Evolutionary conservation across 64 coral and sea anemone genomes (phyloP).

Genomic region (Actinia equina): DNA sequence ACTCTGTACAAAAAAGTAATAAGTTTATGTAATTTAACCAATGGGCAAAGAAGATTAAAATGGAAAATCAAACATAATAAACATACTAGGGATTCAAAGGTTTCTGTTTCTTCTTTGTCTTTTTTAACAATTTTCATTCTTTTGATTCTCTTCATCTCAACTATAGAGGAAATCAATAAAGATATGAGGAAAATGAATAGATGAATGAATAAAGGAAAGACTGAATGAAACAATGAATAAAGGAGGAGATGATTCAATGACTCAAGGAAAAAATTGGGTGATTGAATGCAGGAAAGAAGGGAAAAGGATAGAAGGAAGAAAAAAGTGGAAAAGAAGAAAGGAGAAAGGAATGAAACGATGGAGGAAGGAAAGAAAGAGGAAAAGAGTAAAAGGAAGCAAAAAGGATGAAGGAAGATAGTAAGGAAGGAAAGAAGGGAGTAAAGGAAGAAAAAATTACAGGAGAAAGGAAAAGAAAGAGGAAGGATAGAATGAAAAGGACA

Average conservation of each 20-base stretch:
- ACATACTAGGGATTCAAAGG: slow-evolving; percentile 70
- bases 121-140: slow-evolving; percentile 63
- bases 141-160: slow-evolving; percentile 77
- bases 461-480: neutral
- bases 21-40: neutral
- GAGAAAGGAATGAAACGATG: neutral
- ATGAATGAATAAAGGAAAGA: neutral
- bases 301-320: no score
- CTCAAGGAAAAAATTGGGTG: no score
- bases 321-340: neutral
- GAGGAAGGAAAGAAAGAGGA: neutral
- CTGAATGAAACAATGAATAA: neutral
- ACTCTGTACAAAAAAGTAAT: slow-evolving; percentile 10
- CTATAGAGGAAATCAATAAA: slow-evolving; percentile 20
- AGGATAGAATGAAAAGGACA: no score
- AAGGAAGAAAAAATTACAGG: neutral
- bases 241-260: no score
- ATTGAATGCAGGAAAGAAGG: no score
- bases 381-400: neutral
- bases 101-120: slow-evolving; percentile 51
- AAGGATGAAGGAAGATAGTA: neutral
- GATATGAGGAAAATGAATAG: neutral
- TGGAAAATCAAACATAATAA: neutral
- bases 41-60: neutral
- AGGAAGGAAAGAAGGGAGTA: neutral